These are phyloP conservation scores for Diacarnus erythraeanus DNA, from an alignment of 37 sponge, comb jelly and placozoan genomes.

Conservation along the genomic window DNA sequence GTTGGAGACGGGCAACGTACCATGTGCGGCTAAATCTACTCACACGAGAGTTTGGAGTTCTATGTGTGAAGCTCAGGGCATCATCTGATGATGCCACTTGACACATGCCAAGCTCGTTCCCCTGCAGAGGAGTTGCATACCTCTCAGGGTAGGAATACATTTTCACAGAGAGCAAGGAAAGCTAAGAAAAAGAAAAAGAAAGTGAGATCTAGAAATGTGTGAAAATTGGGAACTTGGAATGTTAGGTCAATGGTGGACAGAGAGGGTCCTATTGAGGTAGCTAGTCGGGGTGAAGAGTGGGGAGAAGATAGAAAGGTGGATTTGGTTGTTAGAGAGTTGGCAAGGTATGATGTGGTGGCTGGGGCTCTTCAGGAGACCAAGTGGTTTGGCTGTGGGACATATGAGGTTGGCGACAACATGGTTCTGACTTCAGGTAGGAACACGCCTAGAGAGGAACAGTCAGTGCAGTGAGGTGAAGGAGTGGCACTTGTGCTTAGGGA, in stretches of 20 bases:
- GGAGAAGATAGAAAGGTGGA: slow-evolving; percentile 10
- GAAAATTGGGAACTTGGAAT: slow-evolving; percentile 8
- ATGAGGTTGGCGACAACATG: slow-evolving; percentile 11
- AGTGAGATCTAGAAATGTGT: background rate
- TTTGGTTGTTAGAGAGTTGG: slow-evolving; percentile 3
- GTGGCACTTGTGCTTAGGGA: slow-evolving; percentile 31
- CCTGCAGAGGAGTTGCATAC: slow-evolving; percentile 12
- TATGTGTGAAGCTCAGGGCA: slow-evolving; percentile 24
- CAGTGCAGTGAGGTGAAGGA: slow-evolving; percentile 15
- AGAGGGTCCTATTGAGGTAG: slow-evolving; percentile 2
- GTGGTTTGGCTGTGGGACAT: slow-evolving; percentile 32
- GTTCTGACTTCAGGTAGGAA: too few relatives aligned
- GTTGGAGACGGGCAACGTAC: slow-evolving; percentile 6
- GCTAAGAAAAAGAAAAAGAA: too few relatives aligned
- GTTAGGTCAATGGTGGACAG: slow-evolving; percentile 9
- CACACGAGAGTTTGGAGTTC: slow-evolving; percentile 18
- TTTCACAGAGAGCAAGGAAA: slow-evolving; percentile 21
- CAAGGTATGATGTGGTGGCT: background rate
- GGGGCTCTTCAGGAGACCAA: slow-evolving; percentile 10
- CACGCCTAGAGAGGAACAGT: too few relatives aligned
- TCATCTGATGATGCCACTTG: slow-evolving; percentile 21
- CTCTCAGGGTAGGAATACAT: slow-evolving; percentile 2
- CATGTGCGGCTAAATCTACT: slow-evolving; percentile 8
- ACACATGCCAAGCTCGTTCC: slow-evolving; percentile 17
- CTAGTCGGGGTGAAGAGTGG: background rate